phyloP scores from a whole-genome alignment of 2,113 vertebrate species.

The Stigmatopora argus region DNA sequence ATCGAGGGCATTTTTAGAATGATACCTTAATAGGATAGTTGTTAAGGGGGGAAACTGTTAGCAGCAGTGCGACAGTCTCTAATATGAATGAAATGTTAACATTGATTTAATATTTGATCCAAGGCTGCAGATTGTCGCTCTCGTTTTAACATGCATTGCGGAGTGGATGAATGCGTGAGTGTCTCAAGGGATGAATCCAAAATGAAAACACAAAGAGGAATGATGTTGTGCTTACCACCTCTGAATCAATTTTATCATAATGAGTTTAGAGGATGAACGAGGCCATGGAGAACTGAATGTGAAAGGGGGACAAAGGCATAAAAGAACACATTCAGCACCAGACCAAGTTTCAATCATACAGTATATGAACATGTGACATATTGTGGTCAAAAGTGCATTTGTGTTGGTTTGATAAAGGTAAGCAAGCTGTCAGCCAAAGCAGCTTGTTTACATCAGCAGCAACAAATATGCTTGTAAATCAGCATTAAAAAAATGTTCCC shows the following conservation, averaged over 20 bases:
- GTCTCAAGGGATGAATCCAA: conserved; percentile 49
- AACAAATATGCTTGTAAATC: conserved; percentile 22
- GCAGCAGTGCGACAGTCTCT: conserved; percentile 79
- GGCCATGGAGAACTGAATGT: conserved; percentile 80
- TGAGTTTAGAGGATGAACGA: conserved; percentile 83
- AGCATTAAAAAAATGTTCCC: conserved; percentile 56
- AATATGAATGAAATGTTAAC: conserved; percentile 76
- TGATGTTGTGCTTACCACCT: conserved; percentile 81
- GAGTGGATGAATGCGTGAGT: conserved; percentile 18
- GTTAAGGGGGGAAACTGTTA: conserved; percentile 27
- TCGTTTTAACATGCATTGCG: conserved; percentile 57
- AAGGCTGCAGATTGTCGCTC: conserved; percentile 45
- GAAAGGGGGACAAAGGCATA: conserved; percentile 74
- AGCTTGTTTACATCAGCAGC: conserved; percentile 36
- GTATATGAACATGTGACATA: conserved; percentile 34
- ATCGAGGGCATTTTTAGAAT: background rate
- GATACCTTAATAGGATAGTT: background rate
- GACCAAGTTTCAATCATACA: conserved; percentile 41
- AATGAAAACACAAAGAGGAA: conserved; percentile 59
- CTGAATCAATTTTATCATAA: conserved; percentile 85
- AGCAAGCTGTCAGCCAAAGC: conserved; percentile 35
- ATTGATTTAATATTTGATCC: conserved; percentile 34
- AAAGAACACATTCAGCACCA: conserved; percentile 64
- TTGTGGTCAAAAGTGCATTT: background rate
- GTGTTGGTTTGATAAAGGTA: conserved; percentile 27